Conservation (phyloP, 2,113 vertebrate species). For the Edolisoma coerulescens region DNA sequence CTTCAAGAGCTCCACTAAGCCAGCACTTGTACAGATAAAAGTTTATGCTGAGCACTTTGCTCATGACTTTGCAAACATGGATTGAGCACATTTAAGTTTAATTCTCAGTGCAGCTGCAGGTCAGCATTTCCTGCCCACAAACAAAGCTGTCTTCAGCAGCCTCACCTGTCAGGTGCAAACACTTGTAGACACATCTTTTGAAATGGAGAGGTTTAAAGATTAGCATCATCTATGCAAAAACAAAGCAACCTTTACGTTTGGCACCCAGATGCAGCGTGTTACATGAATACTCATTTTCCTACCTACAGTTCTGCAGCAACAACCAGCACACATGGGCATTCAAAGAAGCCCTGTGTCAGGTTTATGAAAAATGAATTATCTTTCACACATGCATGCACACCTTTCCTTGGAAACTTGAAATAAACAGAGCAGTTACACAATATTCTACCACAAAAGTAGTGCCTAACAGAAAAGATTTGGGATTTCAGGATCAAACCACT, state of each 20-base stretch:
- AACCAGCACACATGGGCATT: background rate
- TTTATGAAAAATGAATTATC: background rate
- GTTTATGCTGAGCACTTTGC: background rate
- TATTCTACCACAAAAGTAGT: background rate
- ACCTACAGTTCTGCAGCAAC: background rate
- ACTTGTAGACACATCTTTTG: background rate
- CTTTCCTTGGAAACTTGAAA: background rate
- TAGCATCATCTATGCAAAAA: background rate
- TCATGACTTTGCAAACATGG: background rate
- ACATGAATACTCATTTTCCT: background rate
- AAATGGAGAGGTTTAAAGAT: background rate
- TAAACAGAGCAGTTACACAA: background rate
- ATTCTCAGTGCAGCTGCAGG: background rate
- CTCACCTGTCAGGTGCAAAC: background rate
- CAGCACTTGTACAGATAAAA: background rate
- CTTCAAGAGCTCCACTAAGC: background rate
- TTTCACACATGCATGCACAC: background rate
- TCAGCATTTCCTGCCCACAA: background rate
- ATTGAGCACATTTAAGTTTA: background rate
- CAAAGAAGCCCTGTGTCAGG: background rate
- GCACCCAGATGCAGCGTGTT: accelerated
- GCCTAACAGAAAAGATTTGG: background rate
- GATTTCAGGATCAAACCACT: background rate
- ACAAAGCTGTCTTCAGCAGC: background rate
- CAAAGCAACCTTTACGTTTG: background rate